These are phyloP conservation scores for Gortyna flavago DNA, from an alignment of 2,888 invertebrate species.

Conservation along the genomic window DNA sequence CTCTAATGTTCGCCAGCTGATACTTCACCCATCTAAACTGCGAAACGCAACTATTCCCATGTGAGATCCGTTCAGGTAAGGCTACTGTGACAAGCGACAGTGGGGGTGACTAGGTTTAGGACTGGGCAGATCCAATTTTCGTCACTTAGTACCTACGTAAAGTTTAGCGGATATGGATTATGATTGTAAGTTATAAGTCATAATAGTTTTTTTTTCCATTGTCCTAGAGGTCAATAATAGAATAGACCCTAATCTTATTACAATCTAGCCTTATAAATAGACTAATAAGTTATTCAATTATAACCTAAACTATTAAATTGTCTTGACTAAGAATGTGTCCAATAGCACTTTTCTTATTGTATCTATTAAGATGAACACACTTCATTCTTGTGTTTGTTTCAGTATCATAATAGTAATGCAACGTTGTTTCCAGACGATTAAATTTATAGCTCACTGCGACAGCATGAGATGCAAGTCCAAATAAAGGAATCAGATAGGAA, in stretches of 20 bases:
- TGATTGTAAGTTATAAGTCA: background rate
- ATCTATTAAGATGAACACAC: too few species aligned
- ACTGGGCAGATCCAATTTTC: background rate
- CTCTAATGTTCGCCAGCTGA: conserved; percentile 58
- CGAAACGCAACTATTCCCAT: conserved; percentile 70
- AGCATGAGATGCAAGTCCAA: background rate
- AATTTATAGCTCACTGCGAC: background rate
- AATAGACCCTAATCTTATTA: too few species aligned
- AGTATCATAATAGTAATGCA: background rate
- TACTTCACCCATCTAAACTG: conserved; percentile 66
- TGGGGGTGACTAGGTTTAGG: conserved; percentile 1
- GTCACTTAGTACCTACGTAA: background rate
- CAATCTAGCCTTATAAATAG: too few species aligned
- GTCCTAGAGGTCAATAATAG: too few species aligned
- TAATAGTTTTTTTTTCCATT: background rate
- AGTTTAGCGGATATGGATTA: background rate
- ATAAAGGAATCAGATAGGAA: background rate
- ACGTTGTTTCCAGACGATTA: background rate
- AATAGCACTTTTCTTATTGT: too few species aligned
- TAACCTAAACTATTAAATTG: too few species aligned
- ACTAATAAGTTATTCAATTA: too few species aligned
- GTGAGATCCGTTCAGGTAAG: conserved; percentile 41
- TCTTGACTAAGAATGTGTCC: too few species aligned
- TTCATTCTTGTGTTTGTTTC: too few species aligned
- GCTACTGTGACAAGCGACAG: conserved; percentile 25